Percentiles rank a stretch among this genome's conserved stretches.
Evolutionary conservation across 2,797 vertebrate genomes (phyloP).

Genomic region (Trematomus bernacchii): DNA sequence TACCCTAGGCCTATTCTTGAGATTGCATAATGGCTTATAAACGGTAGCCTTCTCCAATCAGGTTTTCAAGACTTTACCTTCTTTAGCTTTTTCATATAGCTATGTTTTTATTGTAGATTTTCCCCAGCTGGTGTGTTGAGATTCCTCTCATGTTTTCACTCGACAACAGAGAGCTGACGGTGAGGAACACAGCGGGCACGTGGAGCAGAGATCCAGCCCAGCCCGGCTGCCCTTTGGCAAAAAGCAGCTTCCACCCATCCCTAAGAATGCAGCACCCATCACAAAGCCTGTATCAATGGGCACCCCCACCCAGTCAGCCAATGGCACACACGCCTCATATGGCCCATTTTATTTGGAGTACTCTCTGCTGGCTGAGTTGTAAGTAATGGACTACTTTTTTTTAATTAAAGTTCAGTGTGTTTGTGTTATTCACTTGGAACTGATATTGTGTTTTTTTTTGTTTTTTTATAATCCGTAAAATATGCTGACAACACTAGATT

Average conservation of each 20-base stretch:
- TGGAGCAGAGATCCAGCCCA: constrained; percentile 91
- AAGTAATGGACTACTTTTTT: constrained; percentile 73
- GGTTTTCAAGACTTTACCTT: background rate
- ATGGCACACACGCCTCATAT: constrained; percentile 96
- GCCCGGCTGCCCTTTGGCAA: constrained; percentile 86
- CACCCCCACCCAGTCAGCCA: constrained; percentile 88
- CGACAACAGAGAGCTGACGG: constrained; percentile 88
- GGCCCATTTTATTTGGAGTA: constrained; percentile 99
- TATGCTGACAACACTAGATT: background rate
- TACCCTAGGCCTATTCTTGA: background rate
- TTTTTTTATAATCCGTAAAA: background rate
- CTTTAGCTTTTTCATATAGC: constrained; percentile 2
- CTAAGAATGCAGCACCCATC: constrained; percentile 93
- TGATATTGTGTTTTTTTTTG: background rate
- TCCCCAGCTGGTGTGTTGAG: constrained; percentile 2
- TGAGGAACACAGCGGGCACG: constrained; percentile 89
- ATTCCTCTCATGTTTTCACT: constrained; percentile 11
- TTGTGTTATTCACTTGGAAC: background rate
- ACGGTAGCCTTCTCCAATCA: constrained; percentile 4
- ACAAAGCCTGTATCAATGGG: constrained; percentile 91
- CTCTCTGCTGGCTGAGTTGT: constrained; percentile 98
- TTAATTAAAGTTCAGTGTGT: background rate
- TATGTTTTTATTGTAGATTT: background rate
- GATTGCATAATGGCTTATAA: constrained; percentile 15
- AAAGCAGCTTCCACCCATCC: constrained; percentile 93